Conservation (phyloP, 2,797 vertebrate species). For the Pseudopleuronectes americanus region DNA sequence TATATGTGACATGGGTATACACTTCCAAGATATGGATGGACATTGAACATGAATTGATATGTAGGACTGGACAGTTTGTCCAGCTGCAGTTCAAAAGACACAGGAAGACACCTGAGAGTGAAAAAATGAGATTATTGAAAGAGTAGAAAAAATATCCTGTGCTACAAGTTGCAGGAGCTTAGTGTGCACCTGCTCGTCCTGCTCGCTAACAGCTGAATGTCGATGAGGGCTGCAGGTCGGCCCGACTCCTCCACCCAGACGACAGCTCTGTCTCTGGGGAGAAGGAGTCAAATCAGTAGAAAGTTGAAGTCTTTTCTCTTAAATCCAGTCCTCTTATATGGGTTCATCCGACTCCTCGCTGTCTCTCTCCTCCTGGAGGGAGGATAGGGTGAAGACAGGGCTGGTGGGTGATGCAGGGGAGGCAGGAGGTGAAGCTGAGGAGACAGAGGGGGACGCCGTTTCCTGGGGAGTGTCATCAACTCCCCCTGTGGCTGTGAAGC, state of each 20-base stretch:
- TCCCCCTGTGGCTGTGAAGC: constrained; percentile 32
- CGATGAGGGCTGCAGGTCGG: constrained; percentile 36
- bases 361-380: constrained; percentile 79
- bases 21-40: constrained; percentile 40
- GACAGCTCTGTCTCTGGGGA: constrained; percentile 44
- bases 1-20: constrained; percentile 27
- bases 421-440: constrained; percentile 60
- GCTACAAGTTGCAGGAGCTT: constrained; percentile 62
- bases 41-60: constrained; percentile 32
- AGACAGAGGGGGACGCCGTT: constrained; percentile 62
- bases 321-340: constrained; percentile 67
- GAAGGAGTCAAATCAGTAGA: constrained; percentile 37
- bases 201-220: constrained; percentile 57
- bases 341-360: constrained; percentile 82
- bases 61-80: constrained; percentile 35
- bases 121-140: constrained; percentile 61
- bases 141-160: constrained; percentile 74
- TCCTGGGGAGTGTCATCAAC: constrained; percentile 49
- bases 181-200: constrained; percentile 48
- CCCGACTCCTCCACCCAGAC: constrained; percentile 46
- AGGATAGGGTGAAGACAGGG: constrained; percentile 75
- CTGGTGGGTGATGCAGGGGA: constrained; percentile 48
- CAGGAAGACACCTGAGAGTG: constrained; percentile 75
- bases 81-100: constrained; percentile 64
- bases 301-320: constrained; percentile 47